Conservation (phyloP, 2,797 vertebrate species). For the Avahi laniger region DNA sequence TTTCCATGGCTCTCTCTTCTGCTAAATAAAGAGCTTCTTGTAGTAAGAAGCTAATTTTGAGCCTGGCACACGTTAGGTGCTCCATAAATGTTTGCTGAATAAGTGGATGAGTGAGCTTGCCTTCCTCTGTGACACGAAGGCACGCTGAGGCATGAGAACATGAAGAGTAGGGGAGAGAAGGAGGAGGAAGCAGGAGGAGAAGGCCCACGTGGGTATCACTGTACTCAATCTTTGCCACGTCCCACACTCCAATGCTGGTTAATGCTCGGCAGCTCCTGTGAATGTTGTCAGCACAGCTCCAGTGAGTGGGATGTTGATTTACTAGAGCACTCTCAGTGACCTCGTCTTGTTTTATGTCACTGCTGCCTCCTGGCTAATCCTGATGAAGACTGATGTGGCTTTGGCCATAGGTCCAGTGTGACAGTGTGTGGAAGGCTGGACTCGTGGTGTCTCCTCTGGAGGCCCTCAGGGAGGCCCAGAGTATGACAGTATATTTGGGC, state of each 20-base stretch:
- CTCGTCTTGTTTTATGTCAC: not conserved
- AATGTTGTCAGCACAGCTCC: not conserved
- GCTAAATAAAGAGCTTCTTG: not conserved
- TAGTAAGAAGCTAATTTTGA: not conserved
- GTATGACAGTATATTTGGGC: not conserved
- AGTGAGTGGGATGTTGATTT: not conserved
- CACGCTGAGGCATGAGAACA: not conserved
- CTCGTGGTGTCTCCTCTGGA: not conserved
- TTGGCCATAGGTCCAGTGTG: not conserved
- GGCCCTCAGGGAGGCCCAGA: not conserved
- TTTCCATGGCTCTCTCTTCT: not conserved
- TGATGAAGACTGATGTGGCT: not conserved
- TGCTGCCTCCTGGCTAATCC: not conserved
- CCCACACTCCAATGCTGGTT: not conserved
- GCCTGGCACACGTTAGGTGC: not conserved
- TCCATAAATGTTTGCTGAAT: not conserved
- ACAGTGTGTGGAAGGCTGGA: not conserved
- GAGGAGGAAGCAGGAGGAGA: not conserved
- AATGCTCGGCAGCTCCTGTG: not conserved
- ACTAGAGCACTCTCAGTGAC: not conserved
- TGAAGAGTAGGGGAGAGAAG: not conserved
- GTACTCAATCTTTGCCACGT: not conserved
- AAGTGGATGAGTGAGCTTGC: not conserved
- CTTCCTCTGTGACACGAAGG: not conserved
- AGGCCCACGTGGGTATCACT: not conserved